These are phyloP conservation scores for Drosophila anomelani DNA, from an alignment of 2,888 invertebrate species.

Conservation along the genomic window DNA sequence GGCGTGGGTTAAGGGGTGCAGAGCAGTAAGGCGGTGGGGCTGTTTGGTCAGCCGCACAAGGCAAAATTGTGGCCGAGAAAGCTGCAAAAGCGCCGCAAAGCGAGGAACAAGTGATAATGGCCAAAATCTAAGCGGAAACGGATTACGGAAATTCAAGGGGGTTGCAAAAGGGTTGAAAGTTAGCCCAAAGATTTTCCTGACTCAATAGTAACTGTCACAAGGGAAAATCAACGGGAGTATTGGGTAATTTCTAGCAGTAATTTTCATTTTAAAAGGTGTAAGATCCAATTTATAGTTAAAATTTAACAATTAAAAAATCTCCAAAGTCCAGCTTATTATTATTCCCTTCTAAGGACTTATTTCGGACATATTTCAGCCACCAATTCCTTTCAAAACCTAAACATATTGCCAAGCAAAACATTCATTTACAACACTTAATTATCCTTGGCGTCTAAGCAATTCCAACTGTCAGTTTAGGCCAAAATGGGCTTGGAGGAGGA, in stretches of 20 bases:
- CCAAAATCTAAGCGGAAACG: conserved; percentile 24
- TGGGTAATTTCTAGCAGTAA: no score
- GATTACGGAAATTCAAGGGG: conserved; percentile 15
- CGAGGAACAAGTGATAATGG: conserved; percentile 44
- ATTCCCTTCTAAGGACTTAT: not conserved
- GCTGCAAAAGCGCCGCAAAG: conserved; percentile 50
- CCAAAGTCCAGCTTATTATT: not conserved
- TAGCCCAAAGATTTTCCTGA: not conserved
- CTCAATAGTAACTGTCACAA: not conserved
- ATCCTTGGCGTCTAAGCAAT: not conserved
- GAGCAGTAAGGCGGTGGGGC: not conserved
- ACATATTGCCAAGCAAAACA: not conserved
- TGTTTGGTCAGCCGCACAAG: conserved; percentile 55
- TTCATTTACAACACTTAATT: conserved; percentile 2
- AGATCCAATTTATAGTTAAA: not conserved
- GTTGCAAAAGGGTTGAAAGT: not conserved
- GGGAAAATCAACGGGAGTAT: not conserved
- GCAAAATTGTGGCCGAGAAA: conserved; percentile 62
- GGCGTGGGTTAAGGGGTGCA: not conserved
- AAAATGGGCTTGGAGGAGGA: not conserved
- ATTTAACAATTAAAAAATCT: not conserved
- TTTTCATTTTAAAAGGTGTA: no score
- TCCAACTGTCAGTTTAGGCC: conserved; percentile 33
- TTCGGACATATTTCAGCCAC: not conserved
- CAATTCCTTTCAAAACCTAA: not conserved